Base-by-base conservation (phyloP, 2,113 vertebrate species). In the Megaptera novaeangliae region DNA sequence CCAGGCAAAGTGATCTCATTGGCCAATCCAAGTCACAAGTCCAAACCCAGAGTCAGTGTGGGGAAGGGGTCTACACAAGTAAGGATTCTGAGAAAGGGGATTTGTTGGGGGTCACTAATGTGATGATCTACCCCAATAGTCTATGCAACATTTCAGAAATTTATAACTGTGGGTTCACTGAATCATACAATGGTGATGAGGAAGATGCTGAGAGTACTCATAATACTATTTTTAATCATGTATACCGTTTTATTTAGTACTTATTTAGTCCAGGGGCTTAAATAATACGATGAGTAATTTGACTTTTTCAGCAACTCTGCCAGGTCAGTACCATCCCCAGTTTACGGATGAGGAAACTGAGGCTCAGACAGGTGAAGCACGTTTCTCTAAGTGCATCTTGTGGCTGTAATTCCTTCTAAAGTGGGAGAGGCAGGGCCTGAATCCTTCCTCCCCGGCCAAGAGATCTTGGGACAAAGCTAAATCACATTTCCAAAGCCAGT, bases 401-500 rank as follows among this genome's bases (percentile, higher is more conserved):
- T 15, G 59, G 21, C 34, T 72, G 23, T 23, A 10, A 10, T 41
- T 64, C 61, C 57, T 94, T 52, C 71, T 61, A 6, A 71, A 23
- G 29, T 64, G 34, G 66, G 29, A 78, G 57, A 78, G 5, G 34
- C 44, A 31, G n/a, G 90, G 7, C 8, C 61, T 59, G 41, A 18
- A 25, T 68, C 69, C 29, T 88, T 31, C 49, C 7, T 25, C 25
- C 20, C 15, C 5, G 27, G 57, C 69, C 15, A 3, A 34, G 94
- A 90, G 74, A 57, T 69, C 72, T 80, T 27, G 13, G 63, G 63
- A 81, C 55, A 23, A 71, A 95, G 61, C 59, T 75, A 75, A 86
- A 74, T 59, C 68, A 18, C 85, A 71, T 80, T 97, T 96, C 55
- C 93, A 34, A 83, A 94, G 59, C 71, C 41, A 44, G 36, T 46